Percentiles rank a stretch among this genome's conserved stretches.
Evolutionary conservation across 2,797 vertebrate species (phyloP).

Genomic region (Aulostomus chinensis): DNA sequence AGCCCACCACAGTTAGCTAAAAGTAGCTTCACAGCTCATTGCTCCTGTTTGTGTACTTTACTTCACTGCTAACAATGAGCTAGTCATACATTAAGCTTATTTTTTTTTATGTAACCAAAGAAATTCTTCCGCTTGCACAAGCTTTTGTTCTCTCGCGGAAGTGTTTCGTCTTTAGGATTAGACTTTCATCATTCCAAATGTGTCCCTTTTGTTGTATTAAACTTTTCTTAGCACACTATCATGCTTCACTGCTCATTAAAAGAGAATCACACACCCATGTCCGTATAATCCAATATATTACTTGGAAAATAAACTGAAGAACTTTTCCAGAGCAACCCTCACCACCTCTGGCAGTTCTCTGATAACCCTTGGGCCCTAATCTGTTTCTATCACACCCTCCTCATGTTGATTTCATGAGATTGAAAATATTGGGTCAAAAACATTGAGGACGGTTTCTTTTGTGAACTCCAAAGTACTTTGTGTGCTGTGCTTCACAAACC

Average conservation of each 20-base stretch:
- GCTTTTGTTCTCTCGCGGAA: conserved; percentile 55
- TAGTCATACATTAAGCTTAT: conserved; percentile 42
- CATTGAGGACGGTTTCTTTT: no score
- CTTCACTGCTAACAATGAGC: conserved; percentile 46
- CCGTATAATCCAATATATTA: conserved; percentile 12
- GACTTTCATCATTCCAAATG: conserved; percentile 62
- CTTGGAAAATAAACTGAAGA: conserved; percentile 14
- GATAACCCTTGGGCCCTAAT: no score
- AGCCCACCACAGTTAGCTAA: conserved; percentile 40
- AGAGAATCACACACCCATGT: conserved; percentile 34
- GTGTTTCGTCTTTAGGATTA: conserved; percentile 50
- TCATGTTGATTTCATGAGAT: no score
- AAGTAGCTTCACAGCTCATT: conserved; percentile 41
- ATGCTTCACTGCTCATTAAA: conserved; percentile 56
- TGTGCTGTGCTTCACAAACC: no score
- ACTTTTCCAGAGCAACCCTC: no score
- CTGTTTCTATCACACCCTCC: no score
- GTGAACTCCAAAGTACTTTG: no score
- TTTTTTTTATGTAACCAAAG: conserved; percentile 33
- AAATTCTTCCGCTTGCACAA: conserved; percentile 32
- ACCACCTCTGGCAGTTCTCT: no score
- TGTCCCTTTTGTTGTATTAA: conserved; percentile 55
- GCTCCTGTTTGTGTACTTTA: conserved; percentile 40
- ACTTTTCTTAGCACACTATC: conserved; percentile 34
- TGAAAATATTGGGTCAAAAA: no score